Conservation (phyloP, 30 jellyfish, hydroid and myxozoan species). For the Aurelia aurita complex sp. Pacific region DNA sequence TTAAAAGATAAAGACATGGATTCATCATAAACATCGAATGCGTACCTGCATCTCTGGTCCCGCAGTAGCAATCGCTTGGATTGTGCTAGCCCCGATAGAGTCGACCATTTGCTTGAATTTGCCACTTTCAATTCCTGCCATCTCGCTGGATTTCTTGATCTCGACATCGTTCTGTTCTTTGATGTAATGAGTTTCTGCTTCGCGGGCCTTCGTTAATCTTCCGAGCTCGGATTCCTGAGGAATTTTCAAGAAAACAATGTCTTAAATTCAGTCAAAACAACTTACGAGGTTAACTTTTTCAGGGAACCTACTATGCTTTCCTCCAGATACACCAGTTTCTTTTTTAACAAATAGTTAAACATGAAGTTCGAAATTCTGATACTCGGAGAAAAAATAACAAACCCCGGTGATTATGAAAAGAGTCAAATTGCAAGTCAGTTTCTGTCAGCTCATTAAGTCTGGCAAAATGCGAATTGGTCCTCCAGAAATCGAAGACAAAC, state of each 20-base stretch:
- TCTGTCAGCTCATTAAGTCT: too few relatives aligned
- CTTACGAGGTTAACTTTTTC: too few relatives aligned
- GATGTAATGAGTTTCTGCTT: constrained; percentile 90
- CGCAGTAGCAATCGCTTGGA: constrained; percentile 93
- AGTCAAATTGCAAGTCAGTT: too few relatives aligned
- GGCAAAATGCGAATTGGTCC: too few relatives aligned
- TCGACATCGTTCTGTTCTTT: constrained; percentile 92
- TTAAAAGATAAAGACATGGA: too few relatives aligned
- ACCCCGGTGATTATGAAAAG: too few relatives aligned
- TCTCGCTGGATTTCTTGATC: constrained; percentile 81
- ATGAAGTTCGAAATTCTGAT: too few relatives aligned
- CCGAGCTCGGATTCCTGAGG: constrained; percentile 89
- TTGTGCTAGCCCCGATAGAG: constrained; percentile 91
- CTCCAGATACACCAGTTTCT: too few relatives aligned
- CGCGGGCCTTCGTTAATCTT: constrained; percentile 93
- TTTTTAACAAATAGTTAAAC: too few relatives aligned
- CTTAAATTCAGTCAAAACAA: neutral
- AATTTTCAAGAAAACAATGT: neutral
- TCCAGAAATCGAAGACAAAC: too few relatives aligned
- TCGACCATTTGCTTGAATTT: constrained; percentile 94
- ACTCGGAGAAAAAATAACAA: too few relatives aligned
- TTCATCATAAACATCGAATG: neutral
- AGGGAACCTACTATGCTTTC: too few relatives aligned
- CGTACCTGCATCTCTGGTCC: constrained; percentile 96
- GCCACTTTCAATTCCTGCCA: constrained; percentile 83